These are phyloP conservation scores for Syritta pipiens DNA, from an alignment of 2,888 invertebrate species.

Conservation along the genomic window DNA sequence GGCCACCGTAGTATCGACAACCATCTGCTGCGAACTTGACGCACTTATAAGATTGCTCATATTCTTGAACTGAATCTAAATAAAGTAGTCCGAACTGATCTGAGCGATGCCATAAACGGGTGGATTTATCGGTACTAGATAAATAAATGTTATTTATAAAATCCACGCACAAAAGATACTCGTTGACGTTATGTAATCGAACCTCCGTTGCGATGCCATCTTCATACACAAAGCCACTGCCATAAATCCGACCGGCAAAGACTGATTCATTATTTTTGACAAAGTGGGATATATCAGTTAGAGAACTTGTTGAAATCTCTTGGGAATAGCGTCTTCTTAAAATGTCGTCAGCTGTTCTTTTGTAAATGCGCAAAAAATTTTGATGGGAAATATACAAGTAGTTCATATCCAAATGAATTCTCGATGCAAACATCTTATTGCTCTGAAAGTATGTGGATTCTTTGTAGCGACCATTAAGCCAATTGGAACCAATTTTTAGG, in stretches of 20 bases:
- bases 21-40: conserved; percentile 73
- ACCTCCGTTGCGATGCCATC: conserved; percentile 73
- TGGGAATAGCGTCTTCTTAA: conserved; percentile 74
- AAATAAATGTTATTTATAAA: conserved; percentile 74
- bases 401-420: conserved; percentile 80
- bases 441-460: conserved; percentile 79
- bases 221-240: conserved; percentile 75
- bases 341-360: conserved; percentile 75
- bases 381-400: conserved; percentile 81
- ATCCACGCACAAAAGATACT: conserved; percentile 76
- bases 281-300: conserved; percentile 76
- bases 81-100: conserved; percentile 75
- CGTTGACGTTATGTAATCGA: conserved; percentile 73
- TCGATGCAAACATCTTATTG: conserved; percentile 80
- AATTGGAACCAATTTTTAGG: conserved; percentile 80
- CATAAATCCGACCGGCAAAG: conserved; percentile 76
- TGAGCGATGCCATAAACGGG: conserved; percentile 75
- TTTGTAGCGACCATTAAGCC: conserved; percentile 81
- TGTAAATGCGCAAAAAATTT: conserved; percentile 74
- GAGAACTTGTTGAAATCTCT: conserved; percentile 72
- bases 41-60: conserved; percentile 74
- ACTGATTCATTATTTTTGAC: conserved; percentile 74
- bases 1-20: conserved; percentile 75
- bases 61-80: conserved; percentile 73
- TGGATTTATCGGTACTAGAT: conserved; percentile 74